These are phyloP conservation scores for Sacculina carcini DNA, from an alignment of 2,888 invertebrate genomes.

Conservation along the genomic window DNA sequence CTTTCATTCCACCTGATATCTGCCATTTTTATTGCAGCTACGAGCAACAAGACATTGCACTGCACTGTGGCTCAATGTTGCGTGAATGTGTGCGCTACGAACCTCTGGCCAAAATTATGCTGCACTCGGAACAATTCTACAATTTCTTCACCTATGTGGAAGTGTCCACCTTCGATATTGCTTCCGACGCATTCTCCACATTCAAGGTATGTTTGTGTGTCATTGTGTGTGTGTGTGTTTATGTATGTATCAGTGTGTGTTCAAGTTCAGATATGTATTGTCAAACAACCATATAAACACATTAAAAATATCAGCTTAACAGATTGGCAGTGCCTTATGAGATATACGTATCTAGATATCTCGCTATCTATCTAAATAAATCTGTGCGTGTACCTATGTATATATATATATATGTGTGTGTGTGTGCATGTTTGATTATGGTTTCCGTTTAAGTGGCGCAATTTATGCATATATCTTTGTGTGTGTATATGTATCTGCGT, in stretches of 20 bases:
- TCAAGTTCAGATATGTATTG: neutral
- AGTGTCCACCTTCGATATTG: constrained; percentile 99
- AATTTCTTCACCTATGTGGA: constrained; percentile 99
- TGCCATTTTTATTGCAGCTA: constrained; percentile 34
- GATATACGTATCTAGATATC: no score
- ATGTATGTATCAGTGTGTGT: no score
- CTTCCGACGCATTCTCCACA: constrained; percentile 99
- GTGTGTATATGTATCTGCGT: no score
- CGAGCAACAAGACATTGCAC: constrained; percentile 92
- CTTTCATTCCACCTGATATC: neutral
- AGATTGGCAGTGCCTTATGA: no score
- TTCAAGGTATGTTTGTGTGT: constrained; percentile 64
- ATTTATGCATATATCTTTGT: no score
- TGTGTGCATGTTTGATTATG: no score
- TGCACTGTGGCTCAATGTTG: constrained; percentile 97
- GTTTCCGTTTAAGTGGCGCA: no score
- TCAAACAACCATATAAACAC: neutral
- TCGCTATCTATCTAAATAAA: no score
- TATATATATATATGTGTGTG: no score
- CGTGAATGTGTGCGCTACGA: constrained; percentile 95
- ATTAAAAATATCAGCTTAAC: no score
- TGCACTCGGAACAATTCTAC: constrained; percentile 93
- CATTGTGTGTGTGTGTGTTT: no score
- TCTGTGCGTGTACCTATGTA: no score
- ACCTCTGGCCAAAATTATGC: constrained; percentile 91